Evolutionary conservation across 2,113 vertebrate genomes (phyloP), one percentile per base, ranked within the genome.

Genomic region (Grammomys dolichurus): DNA sequence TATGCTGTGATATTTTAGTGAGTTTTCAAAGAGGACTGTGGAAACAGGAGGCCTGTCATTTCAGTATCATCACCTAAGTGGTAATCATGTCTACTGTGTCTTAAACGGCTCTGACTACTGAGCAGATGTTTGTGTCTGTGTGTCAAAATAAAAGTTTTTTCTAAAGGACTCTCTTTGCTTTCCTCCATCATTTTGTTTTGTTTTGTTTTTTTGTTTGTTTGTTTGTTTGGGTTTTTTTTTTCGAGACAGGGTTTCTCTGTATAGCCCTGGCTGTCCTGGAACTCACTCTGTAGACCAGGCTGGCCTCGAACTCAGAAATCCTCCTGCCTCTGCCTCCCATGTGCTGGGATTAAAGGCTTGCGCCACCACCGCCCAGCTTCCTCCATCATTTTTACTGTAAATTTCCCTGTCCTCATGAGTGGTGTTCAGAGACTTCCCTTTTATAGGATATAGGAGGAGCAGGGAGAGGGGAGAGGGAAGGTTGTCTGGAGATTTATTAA

Each of bases 141-240:
- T 98, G 96, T 97, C 97, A 95, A 96, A 99, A 98, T 99, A 98
- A 99, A 98, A 95, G 97, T 70, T 4, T 96, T 95, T 91, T 87
- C 36, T 93, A 81, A 97, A 82, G 46, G 69, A 90, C 77, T 70
- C 0, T 43, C 22, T 85, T 78, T 94, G 63, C 67, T 87, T 76
- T 96, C 26, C 95, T 91, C 5, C 20, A 33, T 94, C 84, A 70
- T 93, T 93, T 56, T 97, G 40, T 40, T 40, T 40, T 40, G 40
- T 2, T 40, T 40, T 40, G 40, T 2, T 40, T 40, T 40, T 40
- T 40, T 40, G 40, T 40, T 40, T 40, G 40, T 40, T 40, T 40
- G 40, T 40, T 40, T 40, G 40, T 40, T 40, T 40, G 40, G 40
- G 40, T 40, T 40, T 40, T 40, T 40, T 40, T 40, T 40, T 40